Percentiles rank a stretch among this genome's conserved stretches.
phyloP scores from a whole-genome alignment of 2,113 vertebrate species.

The Sciurus niger region DNA sequence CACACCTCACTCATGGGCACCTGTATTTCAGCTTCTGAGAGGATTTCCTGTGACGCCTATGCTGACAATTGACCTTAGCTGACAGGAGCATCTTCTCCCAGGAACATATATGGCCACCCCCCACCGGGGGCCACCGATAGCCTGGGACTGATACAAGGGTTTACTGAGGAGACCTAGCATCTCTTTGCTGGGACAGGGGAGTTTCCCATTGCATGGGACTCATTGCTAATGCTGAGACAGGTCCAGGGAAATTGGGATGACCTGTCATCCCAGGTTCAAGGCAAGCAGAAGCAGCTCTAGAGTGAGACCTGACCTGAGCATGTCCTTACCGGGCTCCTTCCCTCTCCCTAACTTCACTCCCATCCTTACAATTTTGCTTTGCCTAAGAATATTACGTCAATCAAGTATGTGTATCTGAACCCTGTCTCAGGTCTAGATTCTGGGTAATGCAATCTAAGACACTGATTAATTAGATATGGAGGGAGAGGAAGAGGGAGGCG shows the following conservation, averaged over 20 bases:
- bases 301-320: too few relatives aligned
- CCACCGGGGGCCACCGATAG: accelerated
- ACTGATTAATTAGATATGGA: neutral
- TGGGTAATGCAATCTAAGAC: neutral
- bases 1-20: neutral
- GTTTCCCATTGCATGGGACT: neutral
- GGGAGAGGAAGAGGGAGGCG: neutral
- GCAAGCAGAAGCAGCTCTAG: neutral
- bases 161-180: too few relatives aligned
- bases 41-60: neutral
- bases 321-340: neutral
- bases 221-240: too few relatives aligned
- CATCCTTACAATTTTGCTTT: neutral
- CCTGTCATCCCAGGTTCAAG: neutral
- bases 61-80: neutral
- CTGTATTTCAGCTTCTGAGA: neutral
- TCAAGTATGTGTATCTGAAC: neutral
- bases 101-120: neutral
- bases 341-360: neutral
- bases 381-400: neutral
- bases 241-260: neutral
- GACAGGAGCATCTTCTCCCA: neutral
- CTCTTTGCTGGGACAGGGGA: neutral
- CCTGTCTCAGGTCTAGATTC: neutral
- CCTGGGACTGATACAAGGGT: too few relatives aligned